Evolutionary conservation across 2,888 invertebrate species (phyloP), one percentile per base, ranked within the genome.

Genomic region (Ypsolopha scabrella): DNA sequence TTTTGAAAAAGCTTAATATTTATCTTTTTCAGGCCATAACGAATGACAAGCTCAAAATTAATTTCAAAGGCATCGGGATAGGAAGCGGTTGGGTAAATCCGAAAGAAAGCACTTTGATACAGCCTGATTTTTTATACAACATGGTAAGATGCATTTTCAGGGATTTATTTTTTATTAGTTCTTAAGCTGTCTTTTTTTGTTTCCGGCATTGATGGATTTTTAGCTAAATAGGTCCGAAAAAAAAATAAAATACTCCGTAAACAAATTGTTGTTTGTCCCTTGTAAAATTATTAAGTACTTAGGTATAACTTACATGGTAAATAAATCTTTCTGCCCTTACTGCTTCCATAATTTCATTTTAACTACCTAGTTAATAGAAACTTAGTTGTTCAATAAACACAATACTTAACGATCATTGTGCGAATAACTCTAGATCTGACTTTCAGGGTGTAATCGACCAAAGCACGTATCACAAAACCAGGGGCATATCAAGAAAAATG

Each of bases 71-170:
- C 9, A 75, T 85, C 39, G 85, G 79, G 1, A 81, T 85, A 44
- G 85, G 85, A 2, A 77, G 85, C 35, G 85, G 80, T 41, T 85
- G 82, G 82, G 80, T 85, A 0, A 69, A 75, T 52, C 85, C 85
- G 0, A 79, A 69, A 55, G 80, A 80, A 58, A 82, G 81, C 53
- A 62, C 71, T 46, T 60, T 78, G 52, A 61, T 67, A 35, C 73
- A 76, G 50, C 74, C 81, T 1, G 68, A 70, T 33, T 79, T 68
- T 53, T 61, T 85, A 10, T 85, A 75, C 52, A 65, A 69, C 46
- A 69, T 72, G 71, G 85, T 82, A 63, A 58, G 66, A 24, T 24
- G 24, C 4, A 4, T 2, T 24, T 24, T 24, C 2, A 24, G 2
- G 2, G 24, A 24, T 24, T 24, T 24, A 24, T 24, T 24, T 24